Conservation (phyloP, 2,113 vertebrate species). For the Mesocricetus auratus region DNA sequence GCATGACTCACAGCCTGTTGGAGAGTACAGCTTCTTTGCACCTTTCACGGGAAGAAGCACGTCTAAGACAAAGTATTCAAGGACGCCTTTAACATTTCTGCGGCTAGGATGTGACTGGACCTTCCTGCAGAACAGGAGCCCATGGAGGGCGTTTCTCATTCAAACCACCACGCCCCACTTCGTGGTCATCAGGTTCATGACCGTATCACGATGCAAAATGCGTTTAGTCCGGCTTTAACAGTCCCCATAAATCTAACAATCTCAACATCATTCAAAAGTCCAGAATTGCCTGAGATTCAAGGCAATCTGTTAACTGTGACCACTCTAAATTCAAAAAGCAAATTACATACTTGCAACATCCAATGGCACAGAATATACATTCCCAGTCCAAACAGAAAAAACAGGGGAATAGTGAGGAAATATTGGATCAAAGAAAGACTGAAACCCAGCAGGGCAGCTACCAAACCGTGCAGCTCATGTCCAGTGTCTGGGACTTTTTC, state of each 20-base stretch:
- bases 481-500: neutral
- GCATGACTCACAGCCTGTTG: neutral
- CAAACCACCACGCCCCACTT: no score
- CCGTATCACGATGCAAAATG: no score
- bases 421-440: neutral
- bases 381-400: neutral
- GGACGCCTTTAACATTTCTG: neutral
- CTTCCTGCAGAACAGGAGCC: neutral
- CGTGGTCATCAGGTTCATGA: no score
- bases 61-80: constrained; percentile 1
- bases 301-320: neutral
- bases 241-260: no score
- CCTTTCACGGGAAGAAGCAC: neutral
- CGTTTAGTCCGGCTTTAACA: no score
- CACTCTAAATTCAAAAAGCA: neutral
- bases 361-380: neutral
- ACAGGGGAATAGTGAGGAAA: neutral
- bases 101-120: neutral
- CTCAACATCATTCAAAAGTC: no score
- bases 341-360: neutral
- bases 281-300: neutral
- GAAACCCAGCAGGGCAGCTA: neutral
- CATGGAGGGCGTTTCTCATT: no score
- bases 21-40: neutral
- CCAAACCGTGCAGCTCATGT: neutral